phyloP scores from a whole-genome alignment of 2,888 invertebrate species.

The Plutella xylostella region DNA sequence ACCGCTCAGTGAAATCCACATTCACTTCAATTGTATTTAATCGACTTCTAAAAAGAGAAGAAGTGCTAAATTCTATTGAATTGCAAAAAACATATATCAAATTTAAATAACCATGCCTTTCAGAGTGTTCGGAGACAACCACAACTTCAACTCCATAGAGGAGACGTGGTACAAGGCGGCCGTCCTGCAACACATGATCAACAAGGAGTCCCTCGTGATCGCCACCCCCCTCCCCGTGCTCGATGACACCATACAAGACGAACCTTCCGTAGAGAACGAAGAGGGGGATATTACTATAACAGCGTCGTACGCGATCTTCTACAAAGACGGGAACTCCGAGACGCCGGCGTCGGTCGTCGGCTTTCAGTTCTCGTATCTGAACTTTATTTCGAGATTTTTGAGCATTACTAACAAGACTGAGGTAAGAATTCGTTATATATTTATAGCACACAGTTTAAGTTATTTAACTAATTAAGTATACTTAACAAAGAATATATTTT shows the following conservation, averaged over 20 bases:
- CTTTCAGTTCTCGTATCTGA: slow-evolving; percentile 81
- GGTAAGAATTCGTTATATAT: too few relatives aligned
- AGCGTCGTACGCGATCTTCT: slow-evolving; percentile 86
- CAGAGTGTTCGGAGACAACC: slow-evolving; percentile 81
- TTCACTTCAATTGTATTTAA: too few relatives aligned
- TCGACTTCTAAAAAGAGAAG: too few relatives aligned
- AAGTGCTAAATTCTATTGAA: too few relatives aligned
- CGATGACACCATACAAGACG: slow-evolving; percentile 39
- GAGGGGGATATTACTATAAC: slow-evolving; percentile 77
- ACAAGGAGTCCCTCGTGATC: slow-evolving; percentile 81
- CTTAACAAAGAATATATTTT: too few relatives aligned
- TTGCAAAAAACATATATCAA: too few relatives aligned
- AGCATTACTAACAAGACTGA: slow-evolving; percentile 56
- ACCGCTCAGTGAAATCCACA: too few relatives aligned
- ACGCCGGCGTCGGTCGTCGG: slow-evolving; percentile 93
- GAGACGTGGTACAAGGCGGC: slow-evolving; percentile 94
- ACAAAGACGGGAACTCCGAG: slow-evolving; percentile 78
- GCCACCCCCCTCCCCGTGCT: slow-evolving; percentile 75
- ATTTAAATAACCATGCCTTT: too few relatives aligned
- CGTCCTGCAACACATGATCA: slow-evolving; percentile 84
- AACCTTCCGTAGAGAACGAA: slow-evolving; percentile 40
- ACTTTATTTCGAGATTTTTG: slow-evolving; percentile 77
- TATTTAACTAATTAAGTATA: too few relatives aligned
- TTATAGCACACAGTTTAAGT: too few relatives aligned
- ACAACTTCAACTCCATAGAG: slow-evolving; percentile 82